Conservation (phyloP, 2,113 vertebrate genomes). For the Perca schrenkii region DNA sequence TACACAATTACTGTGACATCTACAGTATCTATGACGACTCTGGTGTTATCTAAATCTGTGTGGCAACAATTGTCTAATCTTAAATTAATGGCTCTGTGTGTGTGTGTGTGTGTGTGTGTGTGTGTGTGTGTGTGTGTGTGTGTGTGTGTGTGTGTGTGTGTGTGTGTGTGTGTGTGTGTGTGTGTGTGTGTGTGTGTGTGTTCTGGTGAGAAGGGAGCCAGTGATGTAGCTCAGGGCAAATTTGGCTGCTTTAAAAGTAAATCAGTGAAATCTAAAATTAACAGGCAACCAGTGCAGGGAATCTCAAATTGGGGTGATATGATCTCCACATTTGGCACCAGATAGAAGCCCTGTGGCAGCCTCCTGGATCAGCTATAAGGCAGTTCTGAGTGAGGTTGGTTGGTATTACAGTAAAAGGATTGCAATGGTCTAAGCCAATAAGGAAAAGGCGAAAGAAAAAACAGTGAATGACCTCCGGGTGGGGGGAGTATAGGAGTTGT, state of each 20-base stretch:
- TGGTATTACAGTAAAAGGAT: conserved; percentile 2
- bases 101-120: background rate
- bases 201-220: background rate
- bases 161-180: background rate
- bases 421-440: background rate
- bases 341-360: background rate
- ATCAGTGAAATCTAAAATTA: conserved; percentile 24
- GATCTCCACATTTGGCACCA: conserved; percentile 20
- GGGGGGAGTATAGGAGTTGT: background rate
- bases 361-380: background rate
- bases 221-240: background rate
- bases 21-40: conserved; percentile 2
- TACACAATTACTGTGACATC: conserved; percentile 4
- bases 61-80: background rate
- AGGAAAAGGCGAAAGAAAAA: too few species aligned
- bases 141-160: background rate
- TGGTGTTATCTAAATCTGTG: background rate
- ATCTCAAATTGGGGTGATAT: conserved; percentile 10
- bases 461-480: conserved; percentile 20
- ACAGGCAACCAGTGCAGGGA: conserved; percentile 6
- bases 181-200: background rate
- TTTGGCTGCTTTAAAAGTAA: conserved; percentile 7
- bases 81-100: background rate
- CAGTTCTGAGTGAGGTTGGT: background rate
- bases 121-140: background rate